phyloP scores from a whole-genome alignment of 2,113 vertebrate genomes.

The Brachyhypopomus occidentalis region DNA sequence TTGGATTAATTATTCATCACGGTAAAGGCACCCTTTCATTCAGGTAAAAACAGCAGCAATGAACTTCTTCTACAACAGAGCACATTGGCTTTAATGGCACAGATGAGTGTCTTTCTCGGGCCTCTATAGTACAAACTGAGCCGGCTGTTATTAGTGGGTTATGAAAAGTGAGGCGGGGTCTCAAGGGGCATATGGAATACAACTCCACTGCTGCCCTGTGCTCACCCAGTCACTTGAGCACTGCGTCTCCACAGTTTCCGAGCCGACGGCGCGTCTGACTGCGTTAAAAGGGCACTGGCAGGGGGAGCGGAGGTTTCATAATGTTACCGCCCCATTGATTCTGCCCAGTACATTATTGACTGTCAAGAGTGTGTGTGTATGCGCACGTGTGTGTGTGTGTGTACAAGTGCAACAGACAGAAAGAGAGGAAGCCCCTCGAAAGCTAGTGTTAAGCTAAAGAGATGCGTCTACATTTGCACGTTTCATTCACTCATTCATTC shows the following conservation, averaged over 20 bases:
- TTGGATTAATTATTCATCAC: neutral
- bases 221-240: too few species aligned
- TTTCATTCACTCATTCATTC: neutral
- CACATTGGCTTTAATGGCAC: neutral
- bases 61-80: neutral
- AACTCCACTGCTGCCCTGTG: neutral
- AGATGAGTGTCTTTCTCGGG: neutral
- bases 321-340: slow-evolving; percentile 25
- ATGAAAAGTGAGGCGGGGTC: neutral
- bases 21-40: neutral
- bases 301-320: slow-evolving; percentile 12
- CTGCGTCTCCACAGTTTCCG: neutral
- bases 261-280: neutral
- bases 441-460: neutral
- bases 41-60: neutral
- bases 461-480: neutral
- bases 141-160: neutral
- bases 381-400: neutral
- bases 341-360: slow-evolving; percentile 29
- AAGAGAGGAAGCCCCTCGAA: neutral
- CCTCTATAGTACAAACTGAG: neutral
- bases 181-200: neutral
- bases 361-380: neutral
- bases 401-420: neutral
- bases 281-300: neutral